Evolutionary conservation across 2,113 vertebrate species (phyloP).

Genomic region (Alectura lathami): DNA sequence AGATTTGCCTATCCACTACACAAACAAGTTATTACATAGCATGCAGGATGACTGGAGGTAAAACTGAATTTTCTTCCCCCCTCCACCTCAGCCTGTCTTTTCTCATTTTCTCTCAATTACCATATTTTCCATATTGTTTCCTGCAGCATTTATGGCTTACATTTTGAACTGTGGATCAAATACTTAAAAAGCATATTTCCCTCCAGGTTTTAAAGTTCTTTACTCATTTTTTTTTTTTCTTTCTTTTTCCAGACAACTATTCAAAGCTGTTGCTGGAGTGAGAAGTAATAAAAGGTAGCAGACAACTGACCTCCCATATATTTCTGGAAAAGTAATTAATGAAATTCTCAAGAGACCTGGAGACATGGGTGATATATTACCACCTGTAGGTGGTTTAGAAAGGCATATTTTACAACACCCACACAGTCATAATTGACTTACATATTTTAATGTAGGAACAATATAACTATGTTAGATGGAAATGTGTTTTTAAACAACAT

Average conservation of each 20-base stretch:
- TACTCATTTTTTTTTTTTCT: not conserved
- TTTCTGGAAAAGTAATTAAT: conserved; percentile 74
- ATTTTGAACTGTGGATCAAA: conserved; percentile 21
- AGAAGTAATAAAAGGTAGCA: conserved; percentile 71
- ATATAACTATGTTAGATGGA: conserved; percentile 32
- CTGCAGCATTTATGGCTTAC: not conserved
- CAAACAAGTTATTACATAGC: not conserved
- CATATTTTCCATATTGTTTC: conserved; percentile 20
- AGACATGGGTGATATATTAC: conserved; percentile 70
- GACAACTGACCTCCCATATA: conserved; percentile 62
- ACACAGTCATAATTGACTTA: conserved; percentile 63
- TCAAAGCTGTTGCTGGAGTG: conserved; percentile 52
- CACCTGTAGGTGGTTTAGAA: conserved; percentile 64
- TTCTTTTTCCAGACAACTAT: conserved; percentile 25
- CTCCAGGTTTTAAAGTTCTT: conserved; percentile 54
- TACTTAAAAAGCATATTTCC: conserved; percentile 1
- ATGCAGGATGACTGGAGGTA: not conserved
- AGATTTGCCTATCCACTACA: not conserved
- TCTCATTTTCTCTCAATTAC: not conserved
- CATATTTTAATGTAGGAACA: conserved; percentile 56
- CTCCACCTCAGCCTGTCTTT: not conserved
- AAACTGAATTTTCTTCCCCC: not conserved
- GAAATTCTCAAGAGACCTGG: conserved; percentile 41
- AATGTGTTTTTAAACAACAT: conserved; percentile 40
- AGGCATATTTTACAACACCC: conserved; percentile 53